These are phyloP conservation scores for Nerophis lumbriciformis DNA, from an alignment of 2,113 vertebrate species.

Conservation along the genomic window DNA sequence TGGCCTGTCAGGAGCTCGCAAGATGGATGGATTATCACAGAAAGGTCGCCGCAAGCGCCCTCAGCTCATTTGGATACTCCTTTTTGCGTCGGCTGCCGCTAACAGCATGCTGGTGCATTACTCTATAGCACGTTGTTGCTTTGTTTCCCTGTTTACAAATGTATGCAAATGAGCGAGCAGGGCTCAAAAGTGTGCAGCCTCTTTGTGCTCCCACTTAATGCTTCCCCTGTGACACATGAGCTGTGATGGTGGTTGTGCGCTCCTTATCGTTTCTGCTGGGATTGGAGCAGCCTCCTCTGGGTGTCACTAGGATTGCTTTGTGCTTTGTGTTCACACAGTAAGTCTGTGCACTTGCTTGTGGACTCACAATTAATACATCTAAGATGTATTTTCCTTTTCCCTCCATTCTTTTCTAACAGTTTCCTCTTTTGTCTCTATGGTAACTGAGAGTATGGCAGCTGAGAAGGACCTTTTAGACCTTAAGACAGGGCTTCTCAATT, in stretches of 20 bases:
- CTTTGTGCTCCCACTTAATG: constrained; percentile 31
- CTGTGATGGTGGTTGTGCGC: constrained; percentile 30
- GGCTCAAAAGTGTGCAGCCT: constrained; percentile 25
- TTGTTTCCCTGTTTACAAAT: constrained; percentile 52
- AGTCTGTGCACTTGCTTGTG: not conserved
- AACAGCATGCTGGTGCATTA: constrained; percentile 17
- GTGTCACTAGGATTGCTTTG: constrained; percentile 28
- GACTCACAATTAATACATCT: constrained; percentile 12
- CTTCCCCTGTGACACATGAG: constrained; percentile 32
- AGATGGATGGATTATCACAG: constrained; percentile 52
- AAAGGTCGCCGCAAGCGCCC: constrained; percentile 46
- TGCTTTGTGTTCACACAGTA: constrained; percentile 5
- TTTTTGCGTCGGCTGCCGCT: constrained; percentile 32
- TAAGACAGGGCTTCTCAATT: not conserved
- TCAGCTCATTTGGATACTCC: constrained; percentile 52
- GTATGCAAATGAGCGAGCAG: constrained; percentile 46
- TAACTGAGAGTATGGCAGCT: constrained; percentile 14
- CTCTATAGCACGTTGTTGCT: constrained; percentile 3
- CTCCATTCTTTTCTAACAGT: constrained; percentile 2
- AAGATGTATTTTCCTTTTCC: not conserved
- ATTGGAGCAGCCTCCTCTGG: constrained; percentile 38
- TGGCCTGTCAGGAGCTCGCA: constrained; percentile 30
- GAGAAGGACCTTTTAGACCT: constrained; percentile 7
- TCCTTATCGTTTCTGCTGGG: constrained; percentile 33
- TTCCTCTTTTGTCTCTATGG: constrained; percentile 34